These are phyloP conservation scores for Boulengeromyrus knoepffleri DNA, from an alignment of 2,113 vertebrate genomes.

Conservation along the genomic window DNA sequence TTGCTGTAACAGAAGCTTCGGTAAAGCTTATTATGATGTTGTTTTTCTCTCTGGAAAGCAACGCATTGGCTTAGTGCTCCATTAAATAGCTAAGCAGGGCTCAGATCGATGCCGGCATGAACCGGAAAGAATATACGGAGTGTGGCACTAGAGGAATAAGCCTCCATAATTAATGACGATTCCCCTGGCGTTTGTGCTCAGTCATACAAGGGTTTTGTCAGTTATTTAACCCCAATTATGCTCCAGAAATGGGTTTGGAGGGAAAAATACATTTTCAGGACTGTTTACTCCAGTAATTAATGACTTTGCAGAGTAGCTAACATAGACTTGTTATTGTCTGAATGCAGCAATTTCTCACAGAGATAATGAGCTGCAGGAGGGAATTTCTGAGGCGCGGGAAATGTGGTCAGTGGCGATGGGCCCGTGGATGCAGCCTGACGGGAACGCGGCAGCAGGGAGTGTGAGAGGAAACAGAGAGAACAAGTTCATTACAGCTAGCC, in stretches of 20 bases:
- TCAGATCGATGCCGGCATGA: not conserved
- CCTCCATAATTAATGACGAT: not conserved
- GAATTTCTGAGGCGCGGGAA: not conserved
- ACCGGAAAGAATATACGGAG: not conserved
- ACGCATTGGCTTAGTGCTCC: not conserved
- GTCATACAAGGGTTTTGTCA: not conserved
- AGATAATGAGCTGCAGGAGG: not conserved
- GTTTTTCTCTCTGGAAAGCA: not conserved
- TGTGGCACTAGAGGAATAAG: not conserved
- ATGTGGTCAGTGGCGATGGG: not conserved
- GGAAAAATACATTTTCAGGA: constrained; percentile 1
- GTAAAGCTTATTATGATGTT: not conserved
- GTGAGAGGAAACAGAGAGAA: not conserved
- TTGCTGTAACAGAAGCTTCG: not conserved
- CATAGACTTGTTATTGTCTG: not conserved
- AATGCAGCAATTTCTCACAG: not conserved
- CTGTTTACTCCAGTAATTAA: not conserved
- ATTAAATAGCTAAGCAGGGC: not conserved
- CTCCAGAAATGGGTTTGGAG: not conserved
- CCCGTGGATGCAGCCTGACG: not conserved
- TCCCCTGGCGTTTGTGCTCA: not conserved
- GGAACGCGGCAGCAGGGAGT: not conserved
- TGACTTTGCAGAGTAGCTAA: not conserved
- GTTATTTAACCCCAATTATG: constrained; percentile 12
- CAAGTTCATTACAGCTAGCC: not conserved